Evolutionary conservation across 1,140 invertebrate species (phyloP), one percentile per base, ranked within the genome.

Genomic region (Apis cerana): DNA sequence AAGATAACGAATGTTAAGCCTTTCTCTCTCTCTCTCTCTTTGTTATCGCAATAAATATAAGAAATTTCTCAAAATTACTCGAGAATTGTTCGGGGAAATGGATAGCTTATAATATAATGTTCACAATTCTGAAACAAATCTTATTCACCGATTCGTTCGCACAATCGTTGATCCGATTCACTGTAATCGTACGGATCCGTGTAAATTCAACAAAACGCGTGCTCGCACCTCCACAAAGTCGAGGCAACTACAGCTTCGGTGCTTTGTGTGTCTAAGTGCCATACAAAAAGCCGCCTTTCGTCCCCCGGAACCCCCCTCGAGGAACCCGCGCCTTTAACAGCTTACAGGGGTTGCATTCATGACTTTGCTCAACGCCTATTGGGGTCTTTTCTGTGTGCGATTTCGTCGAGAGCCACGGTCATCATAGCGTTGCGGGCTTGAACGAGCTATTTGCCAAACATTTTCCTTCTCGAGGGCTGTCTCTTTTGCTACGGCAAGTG

Each of bases 371-470:
- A 78, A 85, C 75, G 69, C 69, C 59, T 65, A 79, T 82, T 85
- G 85, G 85, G 83, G 83, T 86, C 80, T 68, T 75, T 61, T 83
- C 72, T 85, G 33, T 82, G 70, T 54, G 70, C 72, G 78, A 85
- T 86, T 86, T 80, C 70, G 82, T 86, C 76, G 85, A 89, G 81
- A 69, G 87, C 61, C 67, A 85, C 86, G 85, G 68, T 88, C 79
- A 89, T 86, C 88, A 59, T 85, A 65, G 74, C 74, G 23, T 54
- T 82, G 78, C 48, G 68, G 65, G 67, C 82, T 64, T 83, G 85
- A 88, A 87, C 85, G 87, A 87, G 80, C 87, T 90, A 90, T 90
- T 90, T 90, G 89, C 76, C 83, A 89, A 90, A 90, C 89, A 90
- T 89, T 88, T 88, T 80, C 71, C 62, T 88, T 64, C 70, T 65